Base-by-base conservation (phyloP, 2,113 vertebrate species). In the Panthera tigris region DNA sequence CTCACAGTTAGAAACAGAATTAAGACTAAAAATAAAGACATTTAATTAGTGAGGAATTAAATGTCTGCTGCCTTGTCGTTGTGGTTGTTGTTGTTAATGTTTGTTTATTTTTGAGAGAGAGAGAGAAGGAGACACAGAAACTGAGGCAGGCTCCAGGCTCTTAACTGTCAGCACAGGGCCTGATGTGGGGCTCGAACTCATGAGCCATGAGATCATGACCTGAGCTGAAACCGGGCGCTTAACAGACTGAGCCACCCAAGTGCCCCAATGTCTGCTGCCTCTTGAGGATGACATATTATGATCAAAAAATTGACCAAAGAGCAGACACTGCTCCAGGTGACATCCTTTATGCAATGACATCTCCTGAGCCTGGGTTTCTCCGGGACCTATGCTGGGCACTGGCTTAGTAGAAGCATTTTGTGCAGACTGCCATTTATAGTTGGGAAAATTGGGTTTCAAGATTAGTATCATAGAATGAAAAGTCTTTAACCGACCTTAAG, bases 351-450 rank as follows among this genome's bases (percentile, higher is more conserved):
- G 27, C 19, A 23, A 0, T 1, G 4, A 0, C 45, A 6, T 21
- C 41, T 39, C 25, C 52, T 2, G 13, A 68, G 63, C 76, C 29
- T 31, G 36, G 9, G 1, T 8, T 57, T 79, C 55, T 25, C n/a
- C 7, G 45, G 61, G 18, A 7, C 21, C 21, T 4, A 0, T 12
- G 1, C 29, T 52, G 2, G 16, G 0, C 36, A 2, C 29, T 14
- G 2, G 7, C 31, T 18, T 15, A 18, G 15, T 5, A 6, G 23
- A 2, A 57, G 12, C 23, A 65, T 73, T 57, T 71, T 25, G 55
- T 41, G 19, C 2, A 21, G 4, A 29, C 5, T n/a, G 19, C 16
- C 45, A 0, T 41, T 6, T 12, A 1, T 36, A 23, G 14, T 33
- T 61, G 31, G 83, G 25, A 11, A 55, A 48, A 48, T 1, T 6